These are phyloP conservation scores for Callipepla californica DNA, from an alignment of 2,113 vertebrate species.

Conservation along the genomic window DNA sequence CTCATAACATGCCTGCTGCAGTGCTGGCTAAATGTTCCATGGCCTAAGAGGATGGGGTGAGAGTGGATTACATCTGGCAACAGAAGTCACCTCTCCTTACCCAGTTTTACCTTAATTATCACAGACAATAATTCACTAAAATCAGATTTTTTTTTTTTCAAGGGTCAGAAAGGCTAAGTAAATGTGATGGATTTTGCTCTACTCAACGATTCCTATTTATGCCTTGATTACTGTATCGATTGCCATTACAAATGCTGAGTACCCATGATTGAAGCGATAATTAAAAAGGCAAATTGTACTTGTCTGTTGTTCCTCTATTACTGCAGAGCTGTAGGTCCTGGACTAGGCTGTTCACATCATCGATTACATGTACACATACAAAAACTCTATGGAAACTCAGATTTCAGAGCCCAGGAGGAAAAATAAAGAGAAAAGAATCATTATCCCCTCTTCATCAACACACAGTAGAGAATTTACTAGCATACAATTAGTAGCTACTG, in stretches of 20 bases:
- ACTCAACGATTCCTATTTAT: conserved; percentile 9
- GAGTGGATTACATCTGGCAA: neutral
- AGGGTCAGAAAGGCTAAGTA: conserved; percentile 31
- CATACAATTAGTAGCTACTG: neutral
- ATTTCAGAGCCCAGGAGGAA: neutral
- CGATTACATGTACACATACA: neutral
- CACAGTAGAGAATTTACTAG: neutral
- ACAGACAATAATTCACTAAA: conserved; percentile 16
- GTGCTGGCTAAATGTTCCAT: neutral
- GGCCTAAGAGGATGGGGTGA: neutral
- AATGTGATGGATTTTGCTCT: conserved; percentile 37
- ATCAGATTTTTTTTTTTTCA: neutral
- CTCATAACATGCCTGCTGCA: neutral
- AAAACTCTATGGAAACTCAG: neutral
- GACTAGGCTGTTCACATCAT: neutral
- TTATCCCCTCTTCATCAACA: neutral
- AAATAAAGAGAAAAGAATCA: neutral
- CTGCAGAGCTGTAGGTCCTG: neutral
- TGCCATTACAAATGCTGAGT: conserved; percentile 42
- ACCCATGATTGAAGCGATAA: conserved; percentile 23
- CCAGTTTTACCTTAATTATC: neutral
- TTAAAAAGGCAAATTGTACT: conserved; percentile 28
- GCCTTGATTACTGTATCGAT: conserved; percentile 52
- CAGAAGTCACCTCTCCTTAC: neutral
- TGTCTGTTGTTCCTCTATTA: neutral